These are phyloP conservation scores for Drosophila nikananu DNA, from an alignment of 1,140 invertebrate genomes.

Conservation along the genomic window DNA sequence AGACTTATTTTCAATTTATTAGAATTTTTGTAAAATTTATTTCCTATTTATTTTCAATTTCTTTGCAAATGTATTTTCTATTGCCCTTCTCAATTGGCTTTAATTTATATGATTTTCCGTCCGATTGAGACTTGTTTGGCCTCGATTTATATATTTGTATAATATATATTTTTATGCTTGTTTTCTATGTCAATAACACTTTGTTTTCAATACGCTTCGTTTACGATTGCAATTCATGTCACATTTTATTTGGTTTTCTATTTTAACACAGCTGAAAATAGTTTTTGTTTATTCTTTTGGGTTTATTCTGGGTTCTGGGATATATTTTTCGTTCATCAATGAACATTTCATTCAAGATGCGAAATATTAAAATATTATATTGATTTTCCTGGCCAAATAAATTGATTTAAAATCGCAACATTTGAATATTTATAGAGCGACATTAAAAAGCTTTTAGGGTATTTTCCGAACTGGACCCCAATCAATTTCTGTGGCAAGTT, in stretches of 20 bases:
- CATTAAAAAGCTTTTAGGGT: constrained; percentile 5
- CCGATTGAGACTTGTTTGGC: background rate
- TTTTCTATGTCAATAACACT: constrained; percentile 12
- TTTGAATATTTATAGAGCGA: constrained; percentile 12
- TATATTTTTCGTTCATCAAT: background rate
- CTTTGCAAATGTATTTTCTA: background rate
- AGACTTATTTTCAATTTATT: background rate
- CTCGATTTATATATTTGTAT: background rate
- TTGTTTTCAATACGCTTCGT: constrained; percentile 6
- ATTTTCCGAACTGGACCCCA: constrained; percentile 1
- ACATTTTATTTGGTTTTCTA: background rate
- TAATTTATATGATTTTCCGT: constrained; percentile 15
- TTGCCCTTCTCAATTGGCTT: constrained; percentile 17
- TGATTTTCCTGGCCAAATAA: background rate
- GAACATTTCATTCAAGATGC: background rate
- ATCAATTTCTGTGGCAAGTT: constrained; percentile 12
- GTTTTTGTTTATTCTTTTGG: background rate
- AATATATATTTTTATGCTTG: background rate
- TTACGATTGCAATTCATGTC: constrained; percentile 13
- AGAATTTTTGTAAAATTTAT: too few relatives aligned
- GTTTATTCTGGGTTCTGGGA: background rate
- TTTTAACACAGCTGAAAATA: constrained; percentile 3
- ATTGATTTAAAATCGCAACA: background rate
- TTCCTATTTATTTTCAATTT: background rate
- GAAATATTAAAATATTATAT: background rate